Evolutionary conservation across 1,140 invertebrate genomes (phyloP).

Genomic region (Ips typographus): DNA sequence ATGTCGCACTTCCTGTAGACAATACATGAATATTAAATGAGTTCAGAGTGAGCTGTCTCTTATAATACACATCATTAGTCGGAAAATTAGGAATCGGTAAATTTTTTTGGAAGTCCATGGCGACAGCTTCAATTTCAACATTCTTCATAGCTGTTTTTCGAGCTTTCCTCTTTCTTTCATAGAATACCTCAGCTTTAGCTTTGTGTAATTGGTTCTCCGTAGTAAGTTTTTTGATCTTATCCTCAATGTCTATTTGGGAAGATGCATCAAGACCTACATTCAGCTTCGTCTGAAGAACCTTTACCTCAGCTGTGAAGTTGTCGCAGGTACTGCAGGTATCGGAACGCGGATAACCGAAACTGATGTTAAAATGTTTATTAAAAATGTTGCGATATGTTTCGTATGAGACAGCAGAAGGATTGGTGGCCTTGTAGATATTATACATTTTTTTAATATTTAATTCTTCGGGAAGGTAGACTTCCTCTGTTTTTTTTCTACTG

Average conservation of each 20-base stretch:
- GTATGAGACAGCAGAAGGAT: slow-evolving; percentile 10
- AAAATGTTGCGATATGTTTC: slow-evolving; percentile 23
- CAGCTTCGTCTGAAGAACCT: not conserved
- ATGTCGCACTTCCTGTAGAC: slow-evolving; percentile 21
- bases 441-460: slow-evolving; percentile 33
- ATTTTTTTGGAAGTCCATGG: slow-evolving; percentile 38
- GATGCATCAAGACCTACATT: not conserved
- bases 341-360: slow-evolving; percentile 30
- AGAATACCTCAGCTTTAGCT: slow-evolving; percentile 33
- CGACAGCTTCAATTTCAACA: slow-evolving; percentile 25
- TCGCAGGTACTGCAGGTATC: slow-evolving; percentile 31
- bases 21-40: slow-evolving; percentile 39
- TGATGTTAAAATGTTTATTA: slow-evolving; percentile 36
- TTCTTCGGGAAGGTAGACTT: slow-evolving; percentile 23
- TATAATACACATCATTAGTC: slow-evolving; percentile 43
- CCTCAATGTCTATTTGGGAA: not conserved
- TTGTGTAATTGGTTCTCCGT: slow-evolving; percentile 22
- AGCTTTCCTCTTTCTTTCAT: slow-evolving; percentile 25
- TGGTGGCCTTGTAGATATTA: slow-evolving; percentile 1
- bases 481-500: slow-evolving; percentile 17
- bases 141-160: slow-evolving; percentile 16
- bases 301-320: slow-evolving; percentile 10
- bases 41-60: slow-evolving; percentile 32
- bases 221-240: slow-evolving; percentile 12
- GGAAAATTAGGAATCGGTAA: slow-evolving; percentile 28